A percentile compares a stretch with the other conserved stretches of the same genome.
Conservation (phyloP, 1,140 invertebrate genomes). For the Macrostomum lignano region DNA sequence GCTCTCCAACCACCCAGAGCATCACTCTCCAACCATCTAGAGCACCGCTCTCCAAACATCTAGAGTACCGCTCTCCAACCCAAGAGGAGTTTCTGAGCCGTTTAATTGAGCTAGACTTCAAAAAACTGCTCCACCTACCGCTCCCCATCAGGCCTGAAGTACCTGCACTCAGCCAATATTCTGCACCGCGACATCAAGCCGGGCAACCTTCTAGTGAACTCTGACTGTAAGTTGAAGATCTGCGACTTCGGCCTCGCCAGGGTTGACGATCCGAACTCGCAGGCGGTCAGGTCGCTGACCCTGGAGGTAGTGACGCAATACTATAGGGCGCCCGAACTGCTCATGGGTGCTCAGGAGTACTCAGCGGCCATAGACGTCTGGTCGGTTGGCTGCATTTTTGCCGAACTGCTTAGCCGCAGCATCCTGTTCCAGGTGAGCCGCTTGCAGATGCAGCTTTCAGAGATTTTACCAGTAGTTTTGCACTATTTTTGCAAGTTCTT, state of each 20-base stretch:
- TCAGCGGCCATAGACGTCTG: conserved; percentile 70
- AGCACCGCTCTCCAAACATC: too few relatives aligned
- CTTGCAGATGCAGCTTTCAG: too few relatives aligned
- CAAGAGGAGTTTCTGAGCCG: too few relatives aligned
- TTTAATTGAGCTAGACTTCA: too few relatives aligned
- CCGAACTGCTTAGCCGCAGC: conserved; percentile 62
- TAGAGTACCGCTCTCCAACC: too few relatives aligned
- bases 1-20: too few relatives aligned
- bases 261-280: conserved; percentile 73
- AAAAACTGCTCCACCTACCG: too few relatives aligned
- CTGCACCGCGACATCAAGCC: conserved; percentile 94
- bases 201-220: conserved; percentile 88
- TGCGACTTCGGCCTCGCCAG: conserved; percentile 84
- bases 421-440: too few relatives aligned
- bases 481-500: too few relatives aligned
- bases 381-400: conserved; percentile 98
- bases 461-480: too few relatives aligned
- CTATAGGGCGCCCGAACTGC: conserved; percentile 41
- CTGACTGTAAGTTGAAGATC: conserved; percentile 93
- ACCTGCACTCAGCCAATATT: conserved; percentile 82
- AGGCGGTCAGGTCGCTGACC: conserved; percentile 66
- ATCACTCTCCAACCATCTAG: too few relatives aligned
- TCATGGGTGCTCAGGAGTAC: conserved; percentile 31
- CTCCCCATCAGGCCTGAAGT: conserved; percentile 90
- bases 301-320: conserved; percentile 73